Percentiles rank a stretch among this genome's conserved stretches.
Conservation (phyloP, 2,888 invertebrate genomes). For the Philonicus albiceps region DNA sequence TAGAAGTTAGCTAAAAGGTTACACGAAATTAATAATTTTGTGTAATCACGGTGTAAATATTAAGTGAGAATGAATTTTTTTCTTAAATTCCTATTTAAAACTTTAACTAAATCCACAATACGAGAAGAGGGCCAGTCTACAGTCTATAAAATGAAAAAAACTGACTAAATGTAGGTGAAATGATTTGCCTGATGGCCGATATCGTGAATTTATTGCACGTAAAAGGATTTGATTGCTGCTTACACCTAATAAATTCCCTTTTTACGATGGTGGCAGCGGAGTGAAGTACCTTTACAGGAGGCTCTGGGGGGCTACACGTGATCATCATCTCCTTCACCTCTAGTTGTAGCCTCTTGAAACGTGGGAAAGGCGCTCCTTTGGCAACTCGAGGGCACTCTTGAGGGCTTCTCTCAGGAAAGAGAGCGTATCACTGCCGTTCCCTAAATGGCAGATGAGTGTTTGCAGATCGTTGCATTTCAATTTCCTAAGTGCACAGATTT, state of each 20-base stretch:
- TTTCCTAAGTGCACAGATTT: neutral
- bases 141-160: neutral
- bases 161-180: neutral
- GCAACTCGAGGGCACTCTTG: neutral
- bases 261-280: neutral
- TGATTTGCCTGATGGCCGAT: conserved; percentile 13
- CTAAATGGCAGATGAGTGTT: neutral
- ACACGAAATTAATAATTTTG: neutral
- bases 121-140: neutral
- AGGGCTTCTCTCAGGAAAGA: neutral
- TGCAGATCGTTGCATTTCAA: neutral
- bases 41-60: neutral
- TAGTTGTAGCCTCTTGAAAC: neutral
- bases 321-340: neutral
- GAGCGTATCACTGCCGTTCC: neutral
- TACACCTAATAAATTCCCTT: conserved; percentile 25
- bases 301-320: neutral
- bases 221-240: conserved; percentile 15
- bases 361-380: neutral
- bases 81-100: neutral
- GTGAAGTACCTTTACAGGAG: neutral
- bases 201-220: conserved; percentile 9
- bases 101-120: neutral
- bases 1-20: neutral
- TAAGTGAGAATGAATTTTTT: neutral